Evolutionary conservation across 2,888 invertebrate genomes (phyloP).

Genomic region (Nephrocerus scutellatus): DNA sequence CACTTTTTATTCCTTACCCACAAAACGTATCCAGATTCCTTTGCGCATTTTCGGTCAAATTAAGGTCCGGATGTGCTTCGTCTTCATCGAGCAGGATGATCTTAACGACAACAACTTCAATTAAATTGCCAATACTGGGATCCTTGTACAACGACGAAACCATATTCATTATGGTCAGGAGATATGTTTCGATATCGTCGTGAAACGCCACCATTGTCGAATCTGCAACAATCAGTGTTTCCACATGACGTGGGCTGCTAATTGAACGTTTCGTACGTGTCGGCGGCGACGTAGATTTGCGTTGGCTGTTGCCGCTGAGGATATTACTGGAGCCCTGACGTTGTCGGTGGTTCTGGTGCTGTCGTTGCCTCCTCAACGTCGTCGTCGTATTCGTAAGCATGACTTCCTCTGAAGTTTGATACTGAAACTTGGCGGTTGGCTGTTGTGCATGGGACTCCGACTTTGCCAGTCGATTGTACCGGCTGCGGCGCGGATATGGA

Average conservation of each 20-base stretch:
- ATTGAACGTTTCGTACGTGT: constrained; percentile 55
- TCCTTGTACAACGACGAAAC: constrained; percentile 78
- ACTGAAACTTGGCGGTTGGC: constrained; percentile 2
- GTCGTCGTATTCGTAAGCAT: constrained; percentile 26
- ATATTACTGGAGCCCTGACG: constrained; percentile 12
- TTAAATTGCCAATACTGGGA: constrained; percentile 82
- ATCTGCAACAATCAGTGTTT: constrained; percentile 82
- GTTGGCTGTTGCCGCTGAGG: constrained; percentile 21
- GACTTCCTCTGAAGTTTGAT: constrained; percentile 2
- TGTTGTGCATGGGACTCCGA: constrained; percentile 1
- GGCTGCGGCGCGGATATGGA: constrained; percentile 35
- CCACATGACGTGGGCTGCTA: constrained; percentile 71
- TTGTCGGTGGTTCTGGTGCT: constrained; percentile 13
- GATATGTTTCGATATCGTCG: constrained; percentile 75
- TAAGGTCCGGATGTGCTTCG: constrained; percentile 56
- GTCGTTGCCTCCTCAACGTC: constrained; percentile 17
- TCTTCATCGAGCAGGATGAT: constrained; percentile 63
- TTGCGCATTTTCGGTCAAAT: constrained; percentile 75
- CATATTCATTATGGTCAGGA: constrained; percentile 91
- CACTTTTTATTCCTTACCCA: too few relatives aligned
- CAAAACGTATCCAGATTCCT: constrained; percentile 78
- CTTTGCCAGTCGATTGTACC: constrained; percentile 14
- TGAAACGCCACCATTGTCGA: constrained; percentile 82
- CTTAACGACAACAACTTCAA: constrained; percentile 82
- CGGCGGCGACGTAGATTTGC: too few relatives aligned